These are phyloP conservation scores for Notarius quadriscutis DNA, from an alignment of 2,113 vertebrate genomes.

Conservation along the genomic window DNA sequence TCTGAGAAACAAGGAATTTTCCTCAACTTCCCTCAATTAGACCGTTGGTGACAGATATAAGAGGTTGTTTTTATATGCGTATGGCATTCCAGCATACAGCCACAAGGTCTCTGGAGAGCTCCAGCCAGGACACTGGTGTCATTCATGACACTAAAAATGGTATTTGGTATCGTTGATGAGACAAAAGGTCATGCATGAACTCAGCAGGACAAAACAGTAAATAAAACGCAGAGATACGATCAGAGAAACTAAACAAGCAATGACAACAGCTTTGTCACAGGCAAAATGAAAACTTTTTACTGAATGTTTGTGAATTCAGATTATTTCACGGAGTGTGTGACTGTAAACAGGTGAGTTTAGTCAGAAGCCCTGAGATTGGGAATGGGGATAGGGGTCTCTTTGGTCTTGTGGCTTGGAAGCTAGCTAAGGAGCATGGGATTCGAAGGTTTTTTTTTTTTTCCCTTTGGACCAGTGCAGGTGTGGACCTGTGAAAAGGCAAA, in stretches of 20 bases:
- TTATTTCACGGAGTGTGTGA: background rate
- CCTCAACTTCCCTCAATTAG: background rate
- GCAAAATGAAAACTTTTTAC: background rate
- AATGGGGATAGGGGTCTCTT: background rate
- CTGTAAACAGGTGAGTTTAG: background rate
- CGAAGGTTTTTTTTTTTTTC: background rate
- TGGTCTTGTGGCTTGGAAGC: background rate
- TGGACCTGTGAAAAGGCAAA: background rate
- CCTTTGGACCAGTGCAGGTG: background rate
- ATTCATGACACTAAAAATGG: slow-evolving; percentile 1
- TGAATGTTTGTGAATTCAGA: background rate
- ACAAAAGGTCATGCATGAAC: background rate
- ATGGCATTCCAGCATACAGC: background rate
- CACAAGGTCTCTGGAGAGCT: background rate
- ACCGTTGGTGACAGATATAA: background rate
- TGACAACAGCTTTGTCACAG: background rate
- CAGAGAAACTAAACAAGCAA: background rate
- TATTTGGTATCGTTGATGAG: background rate
- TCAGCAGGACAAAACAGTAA: slow-evolving; percentile 8
- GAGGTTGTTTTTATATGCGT: background rate
- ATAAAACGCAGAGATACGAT: background rate
- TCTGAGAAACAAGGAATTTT: slow-evolving; percentile 17
- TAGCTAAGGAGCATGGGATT: background rate
- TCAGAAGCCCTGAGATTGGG: background rate
- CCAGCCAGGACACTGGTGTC: background rate